Conservation (phyloP, 2,888 invertebrate species). For the Lithophane leautieri region DNA sequence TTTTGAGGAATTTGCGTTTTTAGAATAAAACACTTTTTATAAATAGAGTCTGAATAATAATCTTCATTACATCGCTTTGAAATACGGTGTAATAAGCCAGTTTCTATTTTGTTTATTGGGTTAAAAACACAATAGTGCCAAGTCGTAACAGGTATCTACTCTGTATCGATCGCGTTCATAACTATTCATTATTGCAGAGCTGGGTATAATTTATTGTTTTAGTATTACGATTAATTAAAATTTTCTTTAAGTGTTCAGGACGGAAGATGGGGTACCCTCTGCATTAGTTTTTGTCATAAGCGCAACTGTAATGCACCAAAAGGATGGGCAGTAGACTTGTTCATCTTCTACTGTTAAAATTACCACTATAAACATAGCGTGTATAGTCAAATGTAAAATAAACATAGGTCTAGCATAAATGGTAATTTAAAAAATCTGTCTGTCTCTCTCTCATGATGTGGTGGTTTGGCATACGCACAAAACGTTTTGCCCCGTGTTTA, state of each 20-base stretch:
- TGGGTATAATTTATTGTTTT: constrained; percentile 1
- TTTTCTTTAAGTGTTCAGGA: not conserved
- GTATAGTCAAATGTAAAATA: not conserved
- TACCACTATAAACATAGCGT: not conserved
- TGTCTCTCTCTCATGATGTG: not conserved
- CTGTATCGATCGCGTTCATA: constrained; percentile 27
- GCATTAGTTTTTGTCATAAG: not conserved
- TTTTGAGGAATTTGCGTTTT: not conserved
- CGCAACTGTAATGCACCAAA: not conserved
- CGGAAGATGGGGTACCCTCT: not conserved
- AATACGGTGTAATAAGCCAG: constrained; percentile 1
- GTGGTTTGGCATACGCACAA: not conserved
- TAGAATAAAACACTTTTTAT: not conserved
- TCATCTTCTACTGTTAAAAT: not conserved
- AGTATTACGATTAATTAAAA: constrained; percentile 10
- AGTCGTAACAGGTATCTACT: constrained; percentile 46
- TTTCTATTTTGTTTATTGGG: not conserved
- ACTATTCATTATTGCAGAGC: constrained; percentile 23
- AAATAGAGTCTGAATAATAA: constrained; percentile 3
- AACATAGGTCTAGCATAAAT: not conserved
- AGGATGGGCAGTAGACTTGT: too few species aligned
- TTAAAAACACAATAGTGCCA: constrained; percentile 49
- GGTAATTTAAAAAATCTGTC: not conserved
- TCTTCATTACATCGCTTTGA: not conserved
- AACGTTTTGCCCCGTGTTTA: not conserved